Evolutionary conservation across 2,888 invertebrate genomes (phyloP).

Genomic region (Agrilus cyanescens): DNA sequence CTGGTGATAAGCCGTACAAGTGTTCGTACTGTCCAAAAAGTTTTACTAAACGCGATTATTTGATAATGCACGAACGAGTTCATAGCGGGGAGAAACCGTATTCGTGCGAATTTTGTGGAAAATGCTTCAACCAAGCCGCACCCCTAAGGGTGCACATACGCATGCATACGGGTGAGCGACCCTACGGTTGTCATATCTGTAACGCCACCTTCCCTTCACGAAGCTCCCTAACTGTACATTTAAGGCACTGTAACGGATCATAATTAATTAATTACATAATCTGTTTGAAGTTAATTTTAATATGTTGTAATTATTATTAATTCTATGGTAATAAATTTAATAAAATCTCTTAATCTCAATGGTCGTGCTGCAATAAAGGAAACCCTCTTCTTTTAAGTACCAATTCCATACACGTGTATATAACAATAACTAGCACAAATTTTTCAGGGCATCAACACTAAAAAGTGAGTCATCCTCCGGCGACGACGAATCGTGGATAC

Average conservation of each 20-base stretch:
- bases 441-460: too few species aligned
- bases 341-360: too few species aligned
- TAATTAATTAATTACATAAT: neutral
- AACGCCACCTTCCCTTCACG: slow-evolving; percentile 45
- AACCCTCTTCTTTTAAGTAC: too few species aligned
- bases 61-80: slow-evolving; percentile 25
- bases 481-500: neutral
- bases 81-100: slow-evolving; percentile 30
- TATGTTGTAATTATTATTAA: too few species aligned
- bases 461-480: too few species aligned
- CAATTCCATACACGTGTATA: too few species aligned
- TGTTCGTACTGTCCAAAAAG: slow-evolving; percentile 10
- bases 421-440: neutral
- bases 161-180: slow-evolving; percentile 27
- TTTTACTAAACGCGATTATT: slow-evolving; percentile 8
- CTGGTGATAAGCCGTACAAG: slow-evolving; percentile 9
- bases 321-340: neutral
- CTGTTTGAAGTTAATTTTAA: too few species aligned
- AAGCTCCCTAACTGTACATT: slow-evolving; percentile 42
- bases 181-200: slow-evolving; percentile 41
- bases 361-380: too few species aligned
- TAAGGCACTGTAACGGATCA: slow-evolving; percentile 26
- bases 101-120: slow-evolving; percentile 29
- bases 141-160: slow-evolving; percentile 26
- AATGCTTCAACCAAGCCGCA: slow-evolving; percentile 26